Evolutionary conservation across 2,888 invertebrate genomes (phyloP).

Genomic region (Xestia c-nigrum): DNA sequence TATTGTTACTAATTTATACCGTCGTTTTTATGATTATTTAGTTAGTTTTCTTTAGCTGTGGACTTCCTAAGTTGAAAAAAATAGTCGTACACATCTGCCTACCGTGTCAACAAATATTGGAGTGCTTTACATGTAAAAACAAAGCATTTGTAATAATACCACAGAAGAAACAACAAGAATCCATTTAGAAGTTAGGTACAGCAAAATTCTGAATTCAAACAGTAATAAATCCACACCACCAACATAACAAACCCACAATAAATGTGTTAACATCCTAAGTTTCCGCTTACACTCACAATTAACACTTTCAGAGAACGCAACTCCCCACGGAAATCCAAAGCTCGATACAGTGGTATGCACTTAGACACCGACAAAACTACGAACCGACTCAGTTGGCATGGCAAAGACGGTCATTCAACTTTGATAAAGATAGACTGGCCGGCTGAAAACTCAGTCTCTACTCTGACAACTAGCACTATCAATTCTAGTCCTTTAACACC

Average conservation of each 20-base stretch:
- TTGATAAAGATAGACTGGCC: slow-evolving; percentile 88
- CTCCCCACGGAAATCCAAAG: slow-evolving; percentile 85
- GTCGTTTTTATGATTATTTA: no score
- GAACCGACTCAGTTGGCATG: slow-evolving; percentile 85
- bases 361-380: slow-evolving; percentile 72
- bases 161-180: no score
- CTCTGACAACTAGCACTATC: slow-evolving; percentile 79
- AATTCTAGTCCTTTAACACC: slow-evolving; percentile 84
- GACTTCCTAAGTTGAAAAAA: no score
- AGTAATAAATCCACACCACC: slow-evolving; percentile 36
- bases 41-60: no score
- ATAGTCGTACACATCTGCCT: no score
- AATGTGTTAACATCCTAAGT: slow-evolving; percentile 62
- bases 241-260: slow-evolving; percentile 25
- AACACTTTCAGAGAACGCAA: slow-evolving; percentile 85
- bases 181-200: no score
- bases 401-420: slow-evolving; percentile 87
- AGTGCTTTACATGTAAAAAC: no score
- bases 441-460: slow-evolving; percentile 78
- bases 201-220: no score
- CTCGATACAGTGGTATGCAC: slow-evolving; percentile 84
- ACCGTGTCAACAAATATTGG: no score
- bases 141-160: no score
- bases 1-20: no score
- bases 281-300: slow-evolving; percentile 67